phyloP scores from a whole-genome alignment of 2,888 invertebrate species.

The Pasiphila rectangulata region DNA sequence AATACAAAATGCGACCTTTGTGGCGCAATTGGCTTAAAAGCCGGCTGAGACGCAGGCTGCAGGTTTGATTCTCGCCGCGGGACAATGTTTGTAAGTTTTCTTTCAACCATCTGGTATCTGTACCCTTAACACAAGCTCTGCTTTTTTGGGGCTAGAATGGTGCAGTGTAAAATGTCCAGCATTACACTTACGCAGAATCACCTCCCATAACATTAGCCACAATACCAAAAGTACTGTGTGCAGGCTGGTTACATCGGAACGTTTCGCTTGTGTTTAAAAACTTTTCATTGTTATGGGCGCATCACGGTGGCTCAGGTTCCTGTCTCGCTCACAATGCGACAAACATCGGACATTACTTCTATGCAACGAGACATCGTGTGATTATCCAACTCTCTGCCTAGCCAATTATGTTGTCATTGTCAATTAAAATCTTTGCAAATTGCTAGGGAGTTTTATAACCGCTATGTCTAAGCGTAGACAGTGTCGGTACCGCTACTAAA shows the following conservation, averaged over 20 bases:
- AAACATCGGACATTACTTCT: constrained; percentile 52
- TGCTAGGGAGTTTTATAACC: too few relatives aligned
- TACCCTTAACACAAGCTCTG: too few relatives aligned
- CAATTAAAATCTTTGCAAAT: constrained; percentile 38
- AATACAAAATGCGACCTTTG: too few relatives aligned
- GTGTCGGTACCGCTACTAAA: too few relatives aligned
- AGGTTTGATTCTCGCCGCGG: too few relatives aligned
- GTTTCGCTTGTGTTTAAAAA: constrained; percentile 55
- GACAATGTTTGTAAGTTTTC: too few relatives aligned
- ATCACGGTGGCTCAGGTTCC: constrained; percentile 56
- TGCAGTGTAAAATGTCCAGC: too few relatives aligned
- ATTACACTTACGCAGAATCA: not conserved
- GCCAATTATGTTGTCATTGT: constrained; percentile 40
- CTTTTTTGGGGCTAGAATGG: too few relatives aligned
- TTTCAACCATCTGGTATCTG: too few relatives aligned
- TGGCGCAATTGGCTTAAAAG: too few relatives aligned
- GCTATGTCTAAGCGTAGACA: too few relatives aligned
- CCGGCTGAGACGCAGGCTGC: too few relatives aligned
- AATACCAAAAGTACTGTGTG: not conserved
- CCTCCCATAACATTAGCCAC: constrained; percentile 3
- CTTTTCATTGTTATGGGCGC: constrained; percentile 58
- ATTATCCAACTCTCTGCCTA: constrained; percentile 46
- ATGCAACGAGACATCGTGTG: constrained; percentile 44
- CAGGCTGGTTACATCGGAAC: constrained; percentile 48
- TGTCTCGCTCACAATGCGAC: constrained; percentile 52